phyloP scores from a whole-genome alignment of 2,888 invertebrate species.

The Chalcis sispes region DNA sequence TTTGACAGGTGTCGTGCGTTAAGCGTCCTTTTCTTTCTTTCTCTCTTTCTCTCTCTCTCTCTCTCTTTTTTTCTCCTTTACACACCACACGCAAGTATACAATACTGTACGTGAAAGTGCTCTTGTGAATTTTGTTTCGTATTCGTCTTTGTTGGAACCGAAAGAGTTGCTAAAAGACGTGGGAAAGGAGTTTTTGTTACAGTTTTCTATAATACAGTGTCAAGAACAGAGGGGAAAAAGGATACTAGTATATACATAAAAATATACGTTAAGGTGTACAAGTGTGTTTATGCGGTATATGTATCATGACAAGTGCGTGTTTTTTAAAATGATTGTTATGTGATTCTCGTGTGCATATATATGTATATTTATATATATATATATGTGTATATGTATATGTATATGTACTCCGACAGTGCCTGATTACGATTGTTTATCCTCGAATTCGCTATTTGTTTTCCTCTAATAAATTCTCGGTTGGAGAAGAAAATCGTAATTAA shows the following conservation, averaged over 20 bases:
- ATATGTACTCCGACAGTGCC: no score
- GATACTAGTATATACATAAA: neutral
- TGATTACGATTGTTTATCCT: neutral
- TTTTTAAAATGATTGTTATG: conserved; percentile 13
- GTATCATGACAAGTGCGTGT: neutral
- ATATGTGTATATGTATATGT: no score
- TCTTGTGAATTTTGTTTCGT: neutral
- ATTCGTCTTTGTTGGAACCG: neutral
- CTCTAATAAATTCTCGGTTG: neutral
- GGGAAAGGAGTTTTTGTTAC: neutral
- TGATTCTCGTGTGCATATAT: neutral
- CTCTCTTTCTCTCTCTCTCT: neutral
- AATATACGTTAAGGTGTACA: no score
- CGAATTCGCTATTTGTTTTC: neutral
- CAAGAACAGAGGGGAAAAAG: no score
- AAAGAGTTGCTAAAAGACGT: neutral
- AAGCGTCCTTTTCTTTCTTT: neutral
- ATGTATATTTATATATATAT: neutral
- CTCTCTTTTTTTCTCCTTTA: neutral
- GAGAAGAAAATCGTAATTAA: conserved; percentile 23
- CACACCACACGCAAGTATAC: no score
- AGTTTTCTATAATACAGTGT: neutral
- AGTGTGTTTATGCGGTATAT: neutral
- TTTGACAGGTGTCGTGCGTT: conserved; percentile 47
- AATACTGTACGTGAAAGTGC: neutral